A percentile compares a stretch with the other conserved stretches of the same genome.
phyloP scores from a whole-genome alignment of 2,113 vertebrate species.

The rabbit (Oryctolagus cuniculus) region mOryCun1.1 NC_091448.1:58769001-58769500 shows the following conservation, averaged over 20 bases:
- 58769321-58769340: no score
- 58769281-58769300: background rate
- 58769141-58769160: background rate
- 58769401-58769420: no score
- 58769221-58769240: background rate
- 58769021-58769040: no score
- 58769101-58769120: rapidly evolving
- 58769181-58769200: background rate
- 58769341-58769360: no score
- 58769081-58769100: background rate
- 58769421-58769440: no score
- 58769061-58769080: background rate
- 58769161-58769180: background rate
- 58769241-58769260: background rate
- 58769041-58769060: background rate
- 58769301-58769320: background rate
- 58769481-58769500: no score
- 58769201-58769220: background rate
- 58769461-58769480: no score
- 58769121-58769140: background rate
- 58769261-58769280: background rate
- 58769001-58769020: no score
- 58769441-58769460: no score
- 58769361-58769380: no score
- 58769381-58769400: no score